These are phyloP conservation scores for Taphrorychus bicolor DNA, from an alignment of 2,888 invertebrate species.

Conservation along the genomic window DNA sequence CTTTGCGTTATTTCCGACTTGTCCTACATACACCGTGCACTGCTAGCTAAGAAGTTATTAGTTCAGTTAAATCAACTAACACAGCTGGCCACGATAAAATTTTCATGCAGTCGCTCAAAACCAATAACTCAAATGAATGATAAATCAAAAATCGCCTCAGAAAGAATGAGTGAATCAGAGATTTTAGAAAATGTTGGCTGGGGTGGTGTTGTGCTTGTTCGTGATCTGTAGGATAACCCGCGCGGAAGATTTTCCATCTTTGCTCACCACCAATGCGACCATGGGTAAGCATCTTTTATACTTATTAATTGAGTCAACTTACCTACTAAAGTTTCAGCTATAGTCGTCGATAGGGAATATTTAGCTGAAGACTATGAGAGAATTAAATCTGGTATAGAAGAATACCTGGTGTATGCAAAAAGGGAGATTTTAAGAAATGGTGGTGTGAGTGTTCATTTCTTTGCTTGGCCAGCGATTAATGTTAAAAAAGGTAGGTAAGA, in stretches of 20 bases:
- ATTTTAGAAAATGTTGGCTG: constrained; percentile 45
- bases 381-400: constrained; percentile 69
- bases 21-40: neutral
- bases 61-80: neutral
- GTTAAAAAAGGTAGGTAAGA: constrained; percentile 71
- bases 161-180: constrained; percentile 31
- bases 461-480: constrained; percentile 72
- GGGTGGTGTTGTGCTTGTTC: constrained; percentile 38
- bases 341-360: constrained; percentile 74
- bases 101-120: constrained; percentile 8
- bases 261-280: constrained; percentile 76
- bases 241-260: constrained; percentile 72
- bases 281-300: constrained; percentile 65
- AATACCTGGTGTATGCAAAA: constrained; percentile 60
- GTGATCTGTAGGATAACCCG: constrained; percentile 23
- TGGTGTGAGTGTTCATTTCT: constrained; percentile 73
- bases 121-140: neutral
- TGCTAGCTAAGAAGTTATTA: neutral
- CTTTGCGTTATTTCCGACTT: constrained; percentile 15
- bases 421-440: constrained; percentile 72
- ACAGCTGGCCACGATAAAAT: neutral
- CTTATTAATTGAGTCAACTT: neutral
- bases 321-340: constrained; percentile 60
- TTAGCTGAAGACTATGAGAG: constrained; percentile 68
- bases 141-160: neutral